Evolutionary conservation across 2,888 invertebrate genomes (phyloP).

Genomic region (Dynastes grantii): DNA sequence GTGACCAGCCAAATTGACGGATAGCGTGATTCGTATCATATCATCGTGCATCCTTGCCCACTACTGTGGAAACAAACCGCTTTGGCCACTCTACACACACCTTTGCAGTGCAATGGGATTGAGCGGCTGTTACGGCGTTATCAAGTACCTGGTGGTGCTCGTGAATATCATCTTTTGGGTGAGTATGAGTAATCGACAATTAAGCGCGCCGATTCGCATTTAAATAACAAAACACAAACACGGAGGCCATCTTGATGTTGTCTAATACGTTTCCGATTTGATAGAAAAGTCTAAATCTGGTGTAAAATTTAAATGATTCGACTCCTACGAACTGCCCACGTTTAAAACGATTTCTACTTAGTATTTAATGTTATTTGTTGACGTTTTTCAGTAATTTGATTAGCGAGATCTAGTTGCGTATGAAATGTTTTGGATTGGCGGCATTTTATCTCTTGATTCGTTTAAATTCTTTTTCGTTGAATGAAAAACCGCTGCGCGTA

Average conservation of each 20-base stretch:
- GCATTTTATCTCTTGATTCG: neutral
- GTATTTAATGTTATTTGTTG: neutral
- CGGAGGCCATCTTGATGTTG: constrained; percentile 5
- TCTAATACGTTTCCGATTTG: neutral
- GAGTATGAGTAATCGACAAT: constrained; percentile 65
- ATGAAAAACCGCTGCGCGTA: too few relatives aligned
- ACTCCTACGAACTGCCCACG: too few relatives aligned
- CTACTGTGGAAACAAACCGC: neutral
- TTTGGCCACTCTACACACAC: neutral
- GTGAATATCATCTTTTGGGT: constrained; percentile 85
- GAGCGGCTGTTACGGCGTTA: constrained; percentile 80
- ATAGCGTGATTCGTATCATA: constrained; percentile 42
- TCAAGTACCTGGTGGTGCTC: constrained; percentile 82
- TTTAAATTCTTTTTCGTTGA: constrained; percentile 1
- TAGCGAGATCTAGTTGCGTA: neutral
- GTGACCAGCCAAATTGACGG: too few relatives aligned
- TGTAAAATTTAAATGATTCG: neutral
- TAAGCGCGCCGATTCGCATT: neutral
- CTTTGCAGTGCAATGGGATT: constrained; percentile 74
- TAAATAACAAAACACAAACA: constrained; percentile 1
- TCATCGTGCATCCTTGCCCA: constrained; percentile 1
- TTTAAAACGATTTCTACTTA: too few relatives aligned
- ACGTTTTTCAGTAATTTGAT: neutral
- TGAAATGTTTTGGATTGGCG: neutral
- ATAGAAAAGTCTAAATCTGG: neutral